Evolutionary conservation across 2,888 invertebrate species (phyloP).

Genomic region (Diplazon laetatorius): DNA sequence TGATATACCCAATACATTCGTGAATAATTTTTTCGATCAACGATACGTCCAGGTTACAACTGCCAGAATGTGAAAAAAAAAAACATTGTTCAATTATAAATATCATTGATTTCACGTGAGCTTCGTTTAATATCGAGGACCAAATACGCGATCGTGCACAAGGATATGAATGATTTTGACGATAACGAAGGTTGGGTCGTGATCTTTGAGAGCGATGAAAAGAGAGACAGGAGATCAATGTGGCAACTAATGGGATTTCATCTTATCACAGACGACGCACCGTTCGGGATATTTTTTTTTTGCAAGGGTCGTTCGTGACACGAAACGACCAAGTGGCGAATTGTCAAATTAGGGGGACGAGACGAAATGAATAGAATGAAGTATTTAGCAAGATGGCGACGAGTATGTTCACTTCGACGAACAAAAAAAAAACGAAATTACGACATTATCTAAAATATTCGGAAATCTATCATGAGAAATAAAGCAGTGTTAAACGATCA

Average conservation of each 20-base stretch:
- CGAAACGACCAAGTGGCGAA: conserved; percentile 35
- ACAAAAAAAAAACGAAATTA: conserved; percentile 9
- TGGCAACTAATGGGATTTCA: conserved; percentile 9
- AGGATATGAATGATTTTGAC: conserved; percentile 16
- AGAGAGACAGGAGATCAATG: not conserved
- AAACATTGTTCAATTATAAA: conserved; percentile 45
- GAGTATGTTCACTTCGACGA: conserved; percentile 32
- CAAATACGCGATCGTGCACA: conserved; percentile 41
- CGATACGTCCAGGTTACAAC: conserved; percentile 76
- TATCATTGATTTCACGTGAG: conserved; percentile 38
- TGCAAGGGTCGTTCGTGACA: conserved; percentile 24
- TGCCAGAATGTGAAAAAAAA: conserved; percentile 73
- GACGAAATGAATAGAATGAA: conserved; percentile 12
- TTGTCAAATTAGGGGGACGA: not conserved
- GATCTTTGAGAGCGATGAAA: conserved; percentile 11
- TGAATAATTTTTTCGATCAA: conserved; percentile 74
- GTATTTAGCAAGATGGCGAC: conserved; percentile 50
- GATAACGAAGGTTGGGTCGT: conserved; percentile 31
- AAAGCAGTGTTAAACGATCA: conserved; percentile 52
- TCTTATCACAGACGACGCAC: conserved; percentile 35
- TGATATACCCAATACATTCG: conserved; percentile 61
- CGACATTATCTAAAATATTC: conserved; percentile 36
- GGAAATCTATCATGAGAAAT: conserved; percentile 44
- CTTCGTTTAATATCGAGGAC: conserved; percentile 54
- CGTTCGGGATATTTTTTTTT: too few species aligned